Conservation (phyloP, 1,140 invertebrate species). For the Physella acuta region DNA sequence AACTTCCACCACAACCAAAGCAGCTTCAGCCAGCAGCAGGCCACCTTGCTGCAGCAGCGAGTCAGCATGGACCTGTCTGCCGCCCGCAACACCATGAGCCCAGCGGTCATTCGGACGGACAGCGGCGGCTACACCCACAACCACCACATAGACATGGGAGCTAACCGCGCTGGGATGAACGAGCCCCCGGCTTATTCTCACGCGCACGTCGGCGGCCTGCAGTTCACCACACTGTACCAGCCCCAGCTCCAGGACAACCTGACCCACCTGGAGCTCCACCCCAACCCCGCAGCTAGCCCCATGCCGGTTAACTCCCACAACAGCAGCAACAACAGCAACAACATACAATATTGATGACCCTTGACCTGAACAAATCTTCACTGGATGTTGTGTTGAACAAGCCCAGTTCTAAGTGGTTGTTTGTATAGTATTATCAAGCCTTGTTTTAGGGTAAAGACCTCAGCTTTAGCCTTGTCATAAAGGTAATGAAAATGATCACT, state of each 20-base stretch:
- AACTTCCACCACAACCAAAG: background rate
- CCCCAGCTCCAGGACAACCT: background rate
- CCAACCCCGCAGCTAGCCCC: background rate
- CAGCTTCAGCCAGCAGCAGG: background rate
- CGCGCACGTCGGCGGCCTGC: constrained; percentile 2
- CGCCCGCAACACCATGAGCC: background rate
- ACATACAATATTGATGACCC: constrained; percentile 20
- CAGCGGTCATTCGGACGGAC: background rate
- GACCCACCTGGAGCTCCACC: constrained; percentile 1
- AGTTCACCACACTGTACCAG: constrained; percentile 4
- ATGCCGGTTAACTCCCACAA: constrained; percentile 8
- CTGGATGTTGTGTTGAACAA: too few relatives aligned
- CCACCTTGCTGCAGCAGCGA: constrained; percentile 3
- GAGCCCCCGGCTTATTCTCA: background rate
- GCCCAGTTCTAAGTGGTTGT: too few relatives aligned
- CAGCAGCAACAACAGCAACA: constrained; percentile 6
- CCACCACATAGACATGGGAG: background rate
- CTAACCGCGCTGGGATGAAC: background rate
- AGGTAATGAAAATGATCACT: too few relatives aligned
- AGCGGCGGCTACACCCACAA: background rate
- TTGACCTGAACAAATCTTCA: too few relatives aligned
- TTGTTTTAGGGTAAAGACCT: too few relatives aligned
- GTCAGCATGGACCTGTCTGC: constrained; percentile 5
- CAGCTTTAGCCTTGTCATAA: too few relatives aligned
- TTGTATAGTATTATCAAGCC: too few relatives aligned